phyloP scores from a whole-genome alignment of 2,113 vertebrate genomes.

The Typhlomys cinereus region DNA sequence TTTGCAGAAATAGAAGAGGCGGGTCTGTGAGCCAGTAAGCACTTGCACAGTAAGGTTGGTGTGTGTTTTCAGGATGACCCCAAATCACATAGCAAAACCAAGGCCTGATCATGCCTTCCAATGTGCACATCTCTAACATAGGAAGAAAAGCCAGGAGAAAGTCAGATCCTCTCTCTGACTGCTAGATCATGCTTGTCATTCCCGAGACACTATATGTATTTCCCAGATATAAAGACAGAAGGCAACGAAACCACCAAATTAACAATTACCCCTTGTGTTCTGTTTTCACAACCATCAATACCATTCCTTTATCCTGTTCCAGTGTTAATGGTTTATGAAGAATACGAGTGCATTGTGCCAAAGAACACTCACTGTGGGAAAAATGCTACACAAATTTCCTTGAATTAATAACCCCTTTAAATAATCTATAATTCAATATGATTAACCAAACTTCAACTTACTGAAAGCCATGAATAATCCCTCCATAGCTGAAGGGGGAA shows the following conservation, averaged over 20 bases:
- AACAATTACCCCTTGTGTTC: conserved; percentile 37
- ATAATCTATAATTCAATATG: conserved; percentile 56
- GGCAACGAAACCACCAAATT: neutral
- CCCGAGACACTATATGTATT: neutral
- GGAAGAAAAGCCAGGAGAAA: neutral
- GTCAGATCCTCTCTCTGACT: neutral
- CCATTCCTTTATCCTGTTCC: neutral
- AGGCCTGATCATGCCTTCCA: neutral
- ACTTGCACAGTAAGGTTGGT: neutral
- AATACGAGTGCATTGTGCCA: conserved; percentile 49
- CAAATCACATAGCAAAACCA: conserved; percentile 7
- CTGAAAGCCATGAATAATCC: conserved; percentile 31
- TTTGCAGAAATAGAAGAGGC: conserved; percentile 26
- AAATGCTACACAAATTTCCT: conserved; percentile 28
- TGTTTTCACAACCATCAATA: conserved; percentile 26
- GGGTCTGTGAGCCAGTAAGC: neutral
- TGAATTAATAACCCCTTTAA: conserved; percentile 31
- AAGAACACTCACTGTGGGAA: conserved; percentile 37
- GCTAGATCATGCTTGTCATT: neutral
- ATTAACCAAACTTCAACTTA: conserved; percentile 52
- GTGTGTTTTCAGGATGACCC: neutral
- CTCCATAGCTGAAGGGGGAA: neutral
- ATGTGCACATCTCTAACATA: neutral
- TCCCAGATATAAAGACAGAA: conserved; percentile 51
- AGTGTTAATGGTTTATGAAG: conserved; percentile 36